Evolutionary conservation across 2,113 vertebrate genomes (phyloP).

Genomic region (Callithrix jacchus): DNA sequence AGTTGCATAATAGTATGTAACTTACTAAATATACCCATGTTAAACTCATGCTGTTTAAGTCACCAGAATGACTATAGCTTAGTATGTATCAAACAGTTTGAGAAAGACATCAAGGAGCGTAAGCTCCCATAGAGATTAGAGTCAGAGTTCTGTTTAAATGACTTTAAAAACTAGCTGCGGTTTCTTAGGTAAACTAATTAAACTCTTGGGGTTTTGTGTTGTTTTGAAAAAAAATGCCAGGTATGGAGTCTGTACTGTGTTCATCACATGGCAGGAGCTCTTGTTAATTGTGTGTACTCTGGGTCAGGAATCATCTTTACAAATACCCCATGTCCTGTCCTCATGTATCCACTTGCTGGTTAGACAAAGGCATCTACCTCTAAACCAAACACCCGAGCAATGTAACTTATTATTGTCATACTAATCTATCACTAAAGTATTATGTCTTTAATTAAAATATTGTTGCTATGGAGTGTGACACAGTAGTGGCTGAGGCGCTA

Average conservation of each 20-base stretch:
- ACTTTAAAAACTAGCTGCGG: not conserved
- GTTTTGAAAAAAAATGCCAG: slow-evolving; percentile 27
- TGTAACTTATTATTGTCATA: not conserved
- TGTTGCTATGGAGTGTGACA: not conserved
- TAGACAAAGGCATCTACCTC: not conserved
- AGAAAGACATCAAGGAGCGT: slow-evolving; percentile 3
- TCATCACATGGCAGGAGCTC: not conserved
- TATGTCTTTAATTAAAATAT: not conserved
- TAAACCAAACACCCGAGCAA: not conserved
- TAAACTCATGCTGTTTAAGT: not conserved
- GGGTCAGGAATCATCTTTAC: not conserved
- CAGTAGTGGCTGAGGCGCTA: not conserved
- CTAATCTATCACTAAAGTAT: not conserved
- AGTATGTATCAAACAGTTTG: not conserved
- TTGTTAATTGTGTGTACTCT: not conserved
- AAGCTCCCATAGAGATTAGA: not conserved
- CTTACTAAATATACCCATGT: not conserved
- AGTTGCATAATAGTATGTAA: slow-evolving; percentile 24
- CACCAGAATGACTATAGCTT: not conserved
- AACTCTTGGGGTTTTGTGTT: not conserved
- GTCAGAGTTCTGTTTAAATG: slow-evolving; percentile 9
- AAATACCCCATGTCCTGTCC: not conserved
- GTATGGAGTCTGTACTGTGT: not conserved
- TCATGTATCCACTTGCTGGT: not conserved
- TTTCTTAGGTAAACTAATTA: slow-evolving; percentile 44